Evolutionary conservation across 1,140 invertebrate species (phyloP), one percentile per base, ranked within the genome.

Genomic region (Drosophila seguyi): DNA sequence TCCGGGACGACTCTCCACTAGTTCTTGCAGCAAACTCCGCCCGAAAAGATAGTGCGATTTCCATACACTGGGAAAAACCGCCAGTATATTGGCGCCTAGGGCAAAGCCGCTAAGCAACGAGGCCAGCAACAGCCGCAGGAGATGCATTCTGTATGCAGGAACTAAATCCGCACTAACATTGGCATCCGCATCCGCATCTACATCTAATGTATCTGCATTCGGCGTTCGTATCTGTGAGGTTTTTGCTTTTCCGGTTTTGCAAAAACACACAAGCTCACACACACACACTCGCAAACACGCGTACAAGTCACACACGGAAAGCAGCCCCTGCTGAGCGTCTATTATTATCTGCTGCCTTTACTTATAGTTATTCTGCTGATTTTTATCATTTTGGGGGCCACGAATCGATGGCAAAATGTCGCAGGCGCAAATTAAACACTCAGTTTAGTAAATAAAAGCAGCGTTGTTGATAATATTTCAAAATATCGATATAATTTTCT

Each of bases 11-110:
- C 74, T 62, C 16, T 77, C 67, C 5, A 93, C 94, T 20, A 95
- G 60, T 58, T 91, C 93, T 39, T 93, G 91, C 47, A 94, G 86
- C 13, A 94, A 41, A 3, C 77, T 66, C 1, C 76, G 66, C 0
- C 92, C 91, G 55, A 91, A 92, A 13, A 90, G 68, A 72, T 92
- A 93, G 48, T 93, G 92, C 4, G 92, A 92, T 58, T 79, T 85
- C 90, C 91, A 92, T 6, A 92, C 90, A 44, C 90, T 92, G 42
- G 92, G 92, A 57, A 92, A 62, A 7, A 92, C 81, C 0, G 90
- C 81, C 39, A 93, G 60, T 48, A 93, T 80, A 48, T 92, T 91
- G 59, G 82, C 82, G 3, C 81, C 63, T 25, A 44, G 50, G n/a
- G 56, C 50, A 29, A 61, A 38, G 39, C 77, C 57, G 56, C 76